A percentile compares a stretch with the other conserved stretches of the same genome.
Conservation (phyloP, 1,140 invertebrate genomes). For the Meloidogyne hapla region DNA sequence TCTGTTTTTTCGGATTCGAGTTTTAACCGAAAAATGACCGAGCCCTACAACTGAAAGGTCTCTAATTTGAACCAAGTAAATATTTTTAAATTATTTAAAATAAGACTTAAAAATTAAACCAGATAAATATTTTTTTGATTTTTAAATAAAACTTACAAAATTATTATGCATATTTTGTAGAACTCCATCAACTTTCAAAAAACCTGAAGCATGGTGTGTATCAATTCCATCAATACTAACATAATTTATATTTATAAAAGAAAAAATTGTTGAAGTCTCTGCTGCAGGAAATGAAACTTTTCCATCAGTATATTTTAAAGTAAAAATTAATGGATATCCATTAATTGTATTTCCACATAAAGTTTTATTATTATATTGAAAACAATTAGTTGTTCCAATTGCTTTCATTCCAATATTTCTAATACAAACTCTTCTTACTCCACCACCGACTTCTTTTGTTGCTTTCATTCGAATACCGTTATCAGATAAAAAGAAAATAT, state of each 20-base stretch:
- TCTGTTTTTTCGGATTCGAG: too few species aligned
- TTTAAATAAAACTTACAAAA: not conserved
- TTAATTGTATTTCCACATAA: constrained; percentile 5
- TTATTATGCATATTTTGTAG: not conserved
- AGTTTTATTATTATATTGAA: not conserved
- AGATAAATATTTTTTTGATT: too few species aligned
- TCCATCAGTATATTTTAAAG: not conserved
- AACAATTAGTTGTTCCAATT: not conserved
- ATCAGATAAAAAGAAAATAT: not conserved
- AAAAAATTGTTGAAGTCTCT: not conserved
- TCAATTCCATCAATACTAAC: not conserved
- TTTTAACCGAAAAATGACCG: too few species aligned
- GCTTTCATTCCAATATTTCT: not conserved
- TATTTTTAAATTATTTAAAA: too few species aligned
- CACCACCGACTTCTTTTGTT: not conserved
- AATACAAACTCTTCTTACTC: not conserved
- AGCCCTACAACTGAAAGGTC: too few species aligned
- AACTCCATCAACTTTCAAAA: not conserved
- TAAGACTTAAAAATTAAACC: too few species aligned
- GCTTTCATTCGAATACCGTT: not conserved
- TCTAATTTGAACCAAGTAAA: too few species aligned
- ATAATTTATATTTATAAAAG: not conserved
- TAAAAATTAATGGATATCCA: constrained; percentile 1
- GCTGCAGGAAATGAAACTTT: not conserved
- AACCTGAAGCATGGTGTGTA: not conserved